Conservation (phyloP, 2,888 invertebrate species). For the Torymus tubicola region DNA sequence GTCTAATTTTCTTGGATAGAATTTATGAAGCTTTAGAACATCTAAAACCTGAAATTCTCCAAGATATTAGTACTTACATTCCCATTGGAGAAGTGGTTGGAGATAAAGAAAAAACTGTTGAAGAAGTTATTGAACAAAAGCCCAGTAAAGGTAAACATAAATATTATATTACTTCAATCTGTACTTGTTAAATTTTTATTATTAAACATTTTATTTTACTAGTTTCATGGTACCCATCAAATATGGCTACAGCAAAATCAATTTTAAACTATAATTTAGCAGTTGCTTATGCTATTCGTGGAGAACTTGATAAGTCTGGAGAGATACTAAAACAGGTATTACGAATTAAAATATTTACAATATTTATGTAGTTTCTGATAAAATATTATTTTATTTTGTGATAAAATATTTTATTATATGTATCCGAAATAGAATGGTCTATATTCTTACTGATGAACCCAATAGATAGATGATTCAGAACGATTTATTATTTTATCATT, state of each 20-base stretch:
- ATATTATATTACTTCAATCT: no score
- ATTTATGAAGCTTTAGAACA: slow-evolving; percentile 90
- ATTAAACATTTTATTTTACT: slow-evolving; percentile 4
- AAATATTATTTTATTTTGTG: no score
- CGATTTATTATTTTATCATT: no score
- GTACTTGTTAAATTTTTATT: neutral
- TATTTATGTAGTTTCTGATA: no score
- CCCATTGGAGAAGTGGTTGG: slow-evolving; percentile 68
- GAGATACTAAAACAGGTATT: slow-evolving; percentile 76
- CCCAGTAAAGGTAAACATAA: slow-evolving; percentile 65
- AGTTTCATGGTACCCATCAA: slow-evolving; percentile 81
- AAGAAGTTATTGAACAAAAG: slow-evolving; percentile 72
- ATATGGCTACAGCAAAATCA: slow-evolving; percentile 82
- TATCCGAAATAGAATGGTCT: no score
- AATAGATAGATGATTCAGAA: no score
- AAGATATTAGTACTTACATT: slow-evolving; percentile 77
- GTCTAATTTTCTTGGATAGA: slow-evolving; percentile 88
- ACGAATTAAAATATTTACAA: no score
- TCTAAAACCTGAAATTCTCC: slow-evolving; percentile 86
- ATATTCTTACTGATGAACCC: no score
- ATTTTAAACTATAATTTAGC: slow-evolving; percentile 88
- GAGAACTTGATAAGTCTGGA: slow-evolving; percentile 84
- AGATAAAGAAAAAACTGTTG: slow-evolving; percentile 75
- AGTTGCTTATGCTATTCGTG: slow-evolving; percentile 85
- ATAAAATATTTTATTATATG: no score